Conservation (phyloP, 2,113 vertebrate genomes). For the Formicarius rufipectus region DNA sequence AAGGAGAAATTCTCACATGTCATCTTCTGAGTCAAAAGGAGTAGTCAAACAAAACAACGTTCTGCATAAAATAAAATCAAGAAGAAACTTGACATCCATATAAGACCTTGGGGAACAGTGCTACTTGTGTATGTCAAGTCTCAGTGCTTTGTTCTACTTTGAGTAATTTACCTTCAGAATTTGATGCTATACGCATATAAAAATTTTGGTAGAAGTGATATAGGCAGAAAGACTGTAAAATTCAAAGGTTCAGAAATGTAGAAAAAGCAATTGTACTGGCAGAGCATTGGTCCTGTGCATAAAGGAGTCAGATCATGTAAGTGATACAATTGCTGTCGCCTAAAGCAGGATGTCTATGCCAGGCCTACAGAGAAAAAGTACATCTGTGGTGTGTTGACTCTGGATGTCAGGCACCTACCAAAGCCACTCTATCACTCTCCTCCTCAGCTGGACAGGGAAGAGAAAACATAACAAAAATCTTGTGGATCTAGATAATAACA, state of each 20-base stretch:
- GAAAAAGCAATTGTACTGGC: neutral
- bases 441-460: neutral
- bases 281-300: neutral
- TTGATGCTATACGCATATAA: neutral
- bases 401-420: neutral
- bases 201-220: neutral
- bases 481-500: neutral
- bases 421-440: neutral
- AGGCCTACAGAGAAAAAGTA: neutral
- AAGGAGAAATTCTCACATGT: neutral
- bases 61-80: neutral
- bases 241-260: neutral
- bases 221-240: neutral
- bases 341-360: neutral
- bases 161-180: constrained; percentile 21
- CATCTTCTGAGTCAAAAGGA: neutral
- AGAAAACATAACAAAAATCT: neutral
- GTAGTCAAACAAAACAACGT: neutral
- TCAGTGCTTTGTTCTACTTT: neutral
- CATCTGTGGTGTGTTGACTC: neutral
- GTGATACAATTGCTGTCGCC: neutral
- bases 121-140: neutral
- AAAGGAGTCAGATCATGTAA: neutral
- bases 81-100: neutral
- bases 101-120: neutral